These are phyloP conservation scores for Acleris sparsana DNA, from an alignment of 2,888 invertebrate species.

Conservation along the genomic window DNA sequence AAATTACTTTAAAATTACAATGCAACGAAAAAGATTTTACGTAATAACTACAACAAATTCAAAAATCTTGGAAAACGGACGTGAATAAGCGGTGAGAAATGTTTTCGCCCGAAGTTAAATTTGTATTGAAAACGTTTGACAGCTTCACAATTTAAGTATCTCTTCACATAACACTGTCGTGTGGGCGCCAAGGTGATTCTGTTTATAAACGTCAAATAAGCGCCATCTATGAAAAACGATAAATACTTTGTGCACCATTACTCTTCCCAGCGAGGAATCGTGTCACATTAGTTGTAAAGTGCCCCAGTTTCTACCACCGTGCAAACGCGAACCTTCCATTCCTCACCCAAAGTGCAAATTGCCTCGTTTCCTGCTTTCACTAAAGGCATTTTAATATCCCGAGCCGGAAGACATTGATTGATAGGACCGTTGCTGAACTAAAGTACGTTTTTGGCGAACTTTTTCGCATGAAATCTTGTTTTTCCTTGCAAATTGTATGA, in stretches of 20 bases:
- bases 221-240: neutral
- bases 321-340: constrained; percentile 28
- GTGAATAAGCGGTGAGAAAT: too few species aligned
- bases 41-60: too few species aligned
- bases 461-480: constrained; percentile 29
- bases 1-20: too few species aligned
- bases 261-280: constrained; percentile 34
- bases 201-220: neutral
- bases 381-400: constrained; percentile 32
- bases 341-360: constrained; percentile 37
- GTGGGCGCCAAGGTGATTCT: too few species aligned
- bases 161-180: too few species aligned
- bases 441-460: constrained; percentile 27
- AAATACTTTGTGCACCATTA: neutral
- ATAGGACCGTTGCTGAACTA: constrained; percentile 40
- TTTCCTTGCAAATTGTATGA: constrained; percentile 19
- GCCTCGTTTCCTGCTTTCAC: constrained; percentile 10
- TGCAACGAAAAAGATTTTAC: too few species aligned
- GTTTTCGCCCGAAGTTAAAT: too few species aligned
- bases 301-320: constrained; percentile 39
- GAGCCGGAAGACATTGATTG: constrained; percentile 43
- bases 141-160: too few species aligned
- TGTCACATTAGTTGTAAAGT: constrained; percentile 42
- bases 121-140: too few species aligned
- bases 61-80: too few species aligned